Evolutionary conservation across 1,140 invertebrate species (phyloP).

Genomic region (Saxidomus purpurata): DNA sequence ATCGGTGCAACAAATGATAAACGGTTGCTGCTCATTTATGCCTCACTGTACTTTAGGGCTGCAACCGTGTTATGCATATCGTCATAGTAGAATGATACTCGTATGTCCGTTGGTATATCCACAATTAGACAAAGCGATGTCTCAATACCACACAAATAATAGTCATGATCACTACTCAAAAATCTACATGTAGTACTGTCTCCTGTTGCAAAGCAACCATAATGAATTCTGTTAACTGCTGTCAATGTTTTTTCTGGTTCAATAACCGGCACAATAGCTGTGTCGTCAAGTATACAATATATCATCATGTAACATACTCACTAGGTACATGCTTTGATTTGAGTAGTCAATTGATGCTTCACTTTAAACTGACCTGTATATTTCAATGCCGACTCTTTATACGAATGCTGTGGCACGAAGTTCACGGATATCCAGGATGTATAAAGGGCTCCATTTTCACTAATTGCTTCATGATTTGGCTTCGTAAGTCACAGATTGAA

Average conservation of each 20-base stretch:
- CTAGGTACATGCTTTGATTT: conserved; percentile 23
- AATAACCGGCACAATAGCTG: conserved; percentile 65
- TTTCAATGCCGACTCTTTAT: neutral
- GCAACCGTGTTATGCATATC: no score
- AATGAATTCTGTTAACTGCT: no score
- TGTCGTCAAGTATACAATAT: conserved; percentile 22
- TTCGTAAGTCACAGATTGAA: neutral
- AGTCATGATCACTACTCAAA: no score
- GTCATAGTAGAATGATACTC: no score
- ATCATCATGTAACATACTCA: neutral
- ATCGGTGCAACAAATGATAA: no score
- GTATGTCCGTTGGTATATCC: no score
- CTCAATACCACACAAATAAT: no score
- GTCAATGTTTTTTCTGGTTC: neutral
- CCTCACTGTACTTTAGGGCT: no score
- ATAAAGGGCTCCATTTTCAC: neutral
- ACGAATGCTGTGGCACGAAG: neutral
- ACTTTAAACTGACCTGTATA: conserved; percentile 39
- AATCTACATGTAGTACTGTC: no score
- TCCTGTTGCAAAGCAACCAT: no score
- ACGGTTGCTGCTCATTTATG: no score
- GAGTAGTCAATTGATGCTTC: neutral
- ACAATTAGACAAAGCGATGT: no score
- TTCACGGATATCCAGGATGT: neutral
- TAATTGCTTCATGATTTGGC: neutral